Base-by-base conservation (phyloP, 53 echinoderm and acorn worm species). In the Mesocentrotus franciscanus region DNA sequence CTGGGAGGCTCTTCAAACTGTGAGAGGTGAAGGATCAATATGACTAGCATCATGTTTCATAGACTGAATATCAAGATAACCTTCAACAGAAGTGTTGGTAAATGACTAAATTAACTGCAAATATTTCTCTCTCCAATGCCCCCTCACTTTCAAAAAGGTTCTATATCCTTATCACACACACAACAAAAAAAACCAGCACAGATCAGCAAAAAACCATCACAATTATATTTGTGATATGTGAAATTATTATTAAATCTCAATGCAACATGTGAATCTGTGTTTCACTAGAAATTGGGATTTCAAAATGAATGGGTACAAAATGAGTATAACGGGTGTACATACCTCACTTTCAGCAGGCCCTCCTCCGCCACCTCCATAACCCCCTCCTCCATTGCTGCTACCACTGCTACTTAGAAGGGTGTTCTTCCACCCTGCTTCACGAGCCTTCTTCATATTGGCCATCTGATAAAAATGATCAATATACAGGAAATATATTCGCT, bases 371-470 rank as follows among this genome's bases (percentile, higher is more conserved):
- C 96, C 96, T 35, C 95, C 96, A 71, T 60, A 95, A 10, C 72
- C 71, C 11, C 96, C 78, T n/a, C 87, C 87, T 9, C 71, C 70
- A 61, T 92, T 64, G 30, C 61, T 79, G 76, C 95, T 97, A 71
- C 96, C 96, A 34, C 96, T 95, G 30, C 94, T 95, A 61, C 96
- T 96, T 30, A 96, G 96, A 26, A 98, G 96, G 16, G 97, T 98
- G 26, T 92, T 92, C 76, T 97, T 97, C 98, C 98, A 98, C 33
- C 98, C 98, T 24, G 96, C 97, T 71, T 98, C 97, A 60, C 98
- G 95, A 16, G 97, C 98, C 56, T 97, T 97, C 62, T 97, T 96
- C n/a, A 98, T 98, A 32, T 97, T 96, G 8, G 91, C 93, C 96
- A 98, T 95, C 98, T 98, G 58, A 87, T 72, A 35, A 29, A 95